Evolutionary conservation across 92 coral and sea anemone species (phyloP).

Genomic region (Plumapathes pennacea): DNA sequence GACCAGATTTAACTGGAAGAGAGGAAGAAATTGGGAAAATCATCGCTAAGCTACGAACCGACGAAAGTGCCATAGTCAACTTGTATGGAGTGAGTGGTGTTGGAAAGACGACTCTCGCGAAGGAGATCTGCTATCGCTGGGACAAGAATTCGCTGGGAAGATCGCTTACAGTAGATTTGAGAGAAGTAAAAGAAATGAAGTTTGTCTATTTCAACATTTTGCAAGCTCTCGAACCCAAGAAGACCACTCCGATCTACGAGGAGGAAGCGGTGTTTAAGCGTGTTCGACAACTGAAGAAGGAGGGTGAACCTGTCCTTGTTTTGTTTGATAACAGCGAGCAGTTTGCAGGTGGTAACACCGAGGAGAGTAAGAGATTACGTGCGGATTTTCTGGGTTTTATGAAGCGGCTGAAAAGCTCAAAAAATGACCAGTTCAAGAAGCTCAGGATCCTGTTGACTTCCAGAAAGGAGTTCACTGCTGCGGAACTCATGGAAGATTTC

Average conservation of each 20-base stretch:
- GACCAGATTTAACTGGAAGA: constrained; percentile 26
- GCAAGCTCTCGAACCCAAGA: not conserved
- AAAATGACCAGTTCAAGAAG: too few species aligned
- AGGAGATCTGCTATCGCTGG: constrained; percentile 20
- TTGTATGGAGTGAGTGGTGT: constrained; percentile 71
- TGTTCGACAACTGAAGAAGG: too few species aligned
- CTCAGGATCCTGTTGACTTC: constrained; percentile 14
- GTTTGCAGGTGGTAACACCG: too few species aligned
- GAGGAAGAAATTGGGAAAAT: constrained; percentile 28
- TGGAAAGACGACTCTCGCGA: constrained; percentile 72
- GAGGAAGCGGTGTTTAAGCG: too few species aligned
- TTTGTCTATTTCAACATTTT: constrained; percentile 15
- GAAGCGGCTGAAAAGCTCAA: constrained; percentile 1
- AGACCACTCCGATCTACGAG: too few species aligned
- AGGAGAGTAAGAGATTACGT: constrained; percentile 7
- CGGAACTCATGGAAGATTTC: not conserved
- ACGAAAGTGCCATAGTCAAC: constrained; percentile 28
- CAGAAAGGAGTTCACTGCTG: not conserved
- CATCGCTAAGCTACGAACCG: constrained; percentile 10
- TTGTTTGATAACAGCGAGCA: constrained; percentile 4
- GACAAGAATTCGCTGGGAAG: too few species aligned
- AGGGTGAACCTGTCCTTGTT: constrained; percentile 10
- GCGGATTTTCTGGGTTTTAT: constrained; percentile 1
- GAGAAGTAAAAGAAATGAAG: constrained; percentile 28
- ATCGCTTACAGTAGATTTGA: constrained; percentile 25